Evolutionary conservation across 2,888 invertebrate species (phyloP).

Genomic region (Tetropium fuscum): DNA sequence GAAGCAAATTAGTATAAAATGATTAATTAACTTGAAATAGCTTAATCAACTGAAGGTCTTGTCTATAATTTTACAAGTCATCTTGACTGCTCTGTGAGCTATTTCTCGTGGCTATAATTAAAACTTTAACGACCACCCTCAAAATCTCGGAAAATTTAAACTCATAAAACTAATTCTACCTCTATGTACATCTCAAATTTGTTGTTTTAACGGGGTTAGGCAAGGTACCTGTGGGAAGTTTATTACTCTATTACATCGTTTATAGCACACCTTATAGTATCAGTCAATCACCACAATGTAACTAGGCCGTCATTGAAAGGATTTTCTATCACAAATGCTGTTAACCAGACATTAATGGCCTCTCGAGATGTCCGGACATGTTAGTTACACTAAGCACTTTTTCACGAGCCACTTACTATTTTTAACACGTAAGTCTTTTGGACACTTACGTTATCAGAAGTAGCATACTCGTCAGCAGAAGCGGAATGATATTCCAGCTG

Average conservation of each 20-base stretch:
- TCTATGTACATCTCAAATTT: conserved; percentile 18
- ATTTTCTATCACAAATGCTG: conserved; percentile 23
- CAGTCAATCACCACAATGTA: conserved; percentile 9
- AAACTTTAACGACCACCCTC: conserved; percentile 7
- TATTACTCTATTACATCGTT: conserved; percentile 15
- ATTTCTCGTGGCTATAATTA: too few relatives aligned
- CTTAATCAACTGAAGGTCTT: too few relatives aligned
- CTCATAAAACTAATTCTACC: not conserved
- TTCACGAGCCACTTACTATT: conserved; percentile 5
- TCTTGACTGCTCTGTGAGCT: too few relatives aligned
- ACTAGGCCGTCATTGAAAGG: conserved; percentile 12
- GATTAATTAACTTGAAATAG: too few relatives aligned
- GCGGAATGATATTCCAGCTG: not conserved
- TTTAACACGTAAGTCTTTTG: conserved; percentile 2
- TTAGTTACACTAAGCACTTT: conserved; percentile 1
- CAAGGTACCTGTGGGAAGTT: conserved; percentile 22
- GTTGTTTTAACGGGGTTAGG: conserved; percentile 10
- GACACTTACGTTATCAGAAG: conserved; percentile 26
- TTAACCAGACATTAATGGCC: conserved; percentile 11
- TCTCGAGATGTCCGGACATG: not conserved
- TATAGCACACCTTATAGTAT: conserved; percentile 14
- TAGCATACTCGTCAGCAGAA: conserved; percentile 20
- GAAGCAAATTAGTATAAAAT: too few relatives aligned
- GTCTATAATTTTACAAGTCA: too few relatives aligned
- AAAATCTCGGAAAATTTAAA: conserved; percentile 1